Conservation (phyloP, 2,888 invertebrate genomes). For the Gasteruption jaculator region DNA sequence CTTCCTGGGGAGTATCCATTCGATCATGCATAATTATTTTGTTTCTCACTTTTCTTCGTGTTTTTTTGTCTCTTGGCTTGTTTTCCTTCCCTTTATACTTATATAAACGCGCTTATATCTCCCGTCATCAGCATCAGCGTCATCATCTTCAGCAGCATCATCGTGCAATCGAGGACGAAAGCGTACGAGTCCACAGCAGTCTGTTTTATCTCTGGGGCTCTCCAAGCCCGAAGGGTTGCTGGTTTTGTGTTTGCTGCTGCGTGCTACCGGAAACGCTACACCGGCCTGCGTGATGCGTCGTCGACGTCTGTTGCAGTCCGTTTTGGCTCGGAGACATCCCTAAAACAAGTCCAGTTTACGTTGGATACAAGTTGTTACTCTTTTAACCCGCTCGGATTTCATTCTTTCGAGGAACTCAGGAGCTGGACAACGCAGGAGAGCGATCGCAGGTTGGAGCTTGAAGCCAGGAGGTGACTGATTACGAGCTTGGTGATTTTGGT, state of each 20-base stretch:
- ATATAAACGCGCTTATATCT: constrained; percentile 1
- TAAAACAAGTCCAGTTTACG: constrained; percentile 27
- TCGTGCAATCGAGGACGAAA: constrained; percentile 40
- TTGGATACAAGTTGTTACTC: too few species aligned
- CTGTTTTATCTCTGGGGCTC: constrained; percentile 52
- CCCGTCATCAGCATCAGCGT: constrained; percentile 11
- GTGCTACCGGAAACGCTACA: constrained; percentile 43
- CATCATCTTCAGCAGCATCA: too few species aligned
- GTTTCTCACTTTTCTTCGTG: neutral
- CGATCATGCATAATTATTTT: neutral
- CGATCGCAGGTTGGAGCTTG: too few species aligned
- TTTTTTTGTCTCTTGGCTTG: neutral
- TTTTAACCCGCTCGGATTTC: too few species aligned
- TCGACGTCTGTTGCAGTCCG: constrained; percentile 34
- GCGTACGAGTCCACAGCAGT: constrained; percentile 25
- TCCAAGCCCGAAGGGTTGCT: constrained; percentile 47
- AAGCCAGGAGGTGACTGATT: too few species aligned
- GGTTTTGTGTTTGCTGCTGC: constrained; percentile 43
- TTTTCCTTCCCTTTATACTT: too few species aligned
- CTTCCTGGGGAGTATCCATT: neutral
- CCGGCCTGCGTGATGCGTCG: constrained; percentile 52
- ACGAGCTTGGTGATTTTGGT: too few species aligned
- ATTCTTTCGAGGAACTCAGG: too few species aligned
- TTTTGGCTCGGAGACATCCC: constrained; percentile 52
- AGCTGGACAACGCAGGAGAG: too few species aligned